Percentiles rank a stretch among this genome's conserved stretches.
Conservation (phyloP, 2,113 vertebrate species). For the Dasypus novemcinctus region DNA sequence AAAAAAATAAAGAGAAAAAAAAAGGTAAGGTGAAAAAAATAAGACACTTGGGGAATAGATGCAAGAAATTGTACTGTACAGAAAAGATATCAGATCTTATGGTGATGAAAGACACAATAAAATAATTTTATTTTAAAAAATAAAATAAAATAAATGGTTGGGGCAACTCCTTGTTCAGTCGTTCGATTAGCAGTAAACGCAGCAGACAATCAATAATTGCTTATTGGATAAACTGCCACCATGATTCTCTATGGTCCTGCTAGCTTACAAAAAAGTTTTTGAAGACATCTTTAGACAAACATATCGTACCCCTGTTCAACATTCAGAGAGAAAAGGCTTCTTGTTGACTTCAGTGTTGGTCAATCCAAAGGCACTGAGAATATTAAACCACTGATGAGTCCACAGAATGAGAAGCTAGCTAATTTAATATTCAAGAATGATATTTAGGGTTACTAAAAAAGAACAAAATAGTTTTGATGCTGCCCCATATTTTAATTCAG, state of each 20-base stretch:
- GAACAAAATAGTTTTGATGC: background rate
- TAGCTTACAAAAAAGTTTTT: background rate
- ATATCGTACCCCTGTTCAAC: background rate
- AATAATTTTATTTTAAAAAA: too few relatives aligned
- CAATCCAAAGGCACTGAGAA: background rate
- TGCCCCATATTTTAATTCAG: background rate
- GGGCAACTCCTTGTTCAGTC: background rate
- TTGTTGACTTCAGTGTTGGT: background rate
- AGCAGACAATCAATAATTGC: background rate
- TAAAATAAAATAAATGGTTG: background rate
- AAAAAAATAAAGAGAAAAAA: too few relatives aligned
- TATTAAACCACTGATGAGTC: background rate
- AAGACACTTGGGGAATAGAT: too few relatives aligned
- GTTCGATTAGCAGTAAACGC: slow-evolving; percentile 3
- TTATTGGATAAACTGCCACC: background rate
- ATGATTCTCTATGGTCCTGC: background rate
- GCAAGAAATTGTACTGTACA: too few relatives aligned
- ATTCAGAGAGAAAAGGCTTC: background rate
- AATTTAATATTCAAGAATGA: slow-evolving; percentile 15
- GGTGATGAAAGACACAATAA: too few relatives aligned
- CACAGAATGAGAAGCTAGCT: background rate
- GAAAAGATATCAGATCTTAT: too few relatives aligned
- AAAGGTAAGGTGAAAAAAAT: too few relatives aligned
- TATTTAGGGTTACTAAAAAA: background rate
- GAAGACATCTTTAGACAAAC: background rate